phyloP scores from a whole-genome alignment of 2,797 vertebrate species.

The Lagodon rhomboides region DNA sequence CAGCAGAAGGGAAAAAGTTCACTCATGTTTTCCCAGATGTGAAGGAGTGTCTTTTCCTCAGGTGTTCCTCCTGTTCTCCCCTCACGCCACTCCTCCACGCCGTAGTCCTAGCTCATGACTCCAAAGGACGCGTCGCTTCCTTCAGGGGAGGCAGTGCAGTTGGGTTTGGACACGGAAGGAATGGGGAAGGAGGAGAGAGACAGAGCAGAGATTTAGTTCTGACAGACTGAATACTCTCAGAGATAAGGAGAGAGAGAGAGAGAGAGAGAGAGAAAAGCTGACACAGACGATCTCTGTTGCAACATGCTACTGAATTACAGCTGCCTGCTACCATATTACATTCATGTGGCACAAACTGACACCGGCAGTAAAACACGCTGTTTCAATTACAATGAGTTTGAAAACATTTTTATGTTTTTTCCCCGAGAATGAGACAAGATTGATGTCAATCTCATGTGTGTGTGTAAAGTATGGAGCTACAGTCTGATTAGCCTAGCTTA shows the following conservation, averaged over 20 bases:
- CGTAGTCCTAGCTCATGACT: slow-evolving; percentile 70
- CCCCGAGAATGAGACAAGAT: background rate
- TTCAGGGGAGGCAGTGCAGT: slow-evolving; percentile 67
- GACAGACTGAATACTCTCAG: slow-evolving; percentile 48
- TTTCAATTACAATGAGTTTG: background rate
- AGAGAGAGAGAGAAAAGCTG: slow-evolving; percentile 19
- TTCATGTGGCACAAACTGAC: background rate
- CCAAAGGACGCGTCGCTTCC: slow-evolving; percentile 81
- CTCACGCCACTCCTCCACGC: slow-evolving; percentile 34
- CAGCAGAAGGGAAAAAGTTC: slow-evolving; percentile 29
- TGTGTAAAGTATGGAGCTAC: background rate
- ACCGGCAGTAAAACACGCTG: background rate
- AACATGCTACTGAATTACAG: slow-evolving; percentile 42
- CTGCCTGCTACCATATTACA: background rate
- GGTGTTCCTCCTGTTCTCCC: slow-evolving; percentile 18
- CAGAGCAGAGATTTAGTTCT: slow-evolving; percentile 50
- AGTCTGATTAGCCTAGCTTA: slow-evolving; percentile 7
- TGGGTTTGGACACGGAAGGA: slow-evolving; percentile 60
- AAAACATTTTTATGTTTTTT: slow-evolving; percentile 8
- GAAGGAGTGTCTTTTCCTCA: slow-evolving; percentile 42
- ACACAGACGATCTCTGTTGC: slow-evolving; percentile 41
- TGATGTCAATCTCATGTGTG: background rate
- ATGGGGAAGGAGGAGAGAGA: slow-evolving; percentile 51
- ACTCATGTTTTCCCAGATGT: slow-evolving; percentile 45
- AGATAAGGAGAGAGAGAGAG: slow-evolving; percentile 5